These are phyloP conservation scores for Gari tellinella DNA, from an alignment of 2,888 invertebrate genomes.

Conservation along the genomic window DNA sequence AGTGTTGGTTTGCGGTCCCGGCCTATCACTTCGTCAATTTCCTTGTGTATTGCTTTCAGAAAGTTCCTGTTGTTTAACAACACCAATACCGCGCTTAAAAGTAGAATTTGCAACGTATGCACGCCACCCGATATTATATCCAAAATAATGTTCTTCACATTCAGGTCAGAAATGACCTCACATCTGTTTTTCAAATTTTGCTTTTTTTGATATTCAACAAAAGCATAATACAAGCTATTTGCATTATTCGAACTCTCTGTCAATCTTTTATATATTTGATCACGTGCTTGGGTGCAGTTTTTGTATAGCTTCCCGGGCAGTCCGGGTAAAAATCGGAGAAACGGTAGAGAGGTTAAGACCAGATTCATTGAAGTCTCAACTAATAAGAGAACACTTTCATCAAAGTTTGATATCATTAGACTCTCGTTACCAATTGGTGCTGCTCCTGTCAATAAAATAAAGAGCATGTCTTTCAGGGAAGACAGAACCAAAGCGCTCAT, in stretches of 20 bases:
- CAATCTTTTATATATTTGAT: no score
- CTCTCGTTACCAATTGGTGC: not conserved
- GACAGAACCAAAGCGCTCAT: conserved; percentile 14
- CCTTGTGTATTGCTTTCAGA: conserved; percentile 57
- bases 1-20: conserved; percentile 24
- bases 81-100: conserved; percentile 59
- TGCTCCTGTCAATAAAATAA: conserved; percentile 22
- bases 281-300: no score
- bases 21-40: conserved; percentile 57
- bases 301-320: no score
- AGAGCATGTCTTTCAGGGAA: conserved; percentile 28
- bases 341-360: conserved; percentile 14
- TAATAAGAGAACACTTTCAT: conserved; percentile 6
- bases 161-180: conserved; percentile 16
- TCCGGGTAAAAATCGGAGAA: conserved; percentile 3
- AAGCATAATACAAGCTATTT: conserved; percentile 10
- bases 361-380: conserved; percentile 13
- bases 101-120: conserved; percentile 39
- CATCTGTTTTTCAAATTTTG: conserved; percentile 13
- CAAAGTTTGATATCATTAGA: conserved; percentile 12
- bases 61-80: conserved; percentile 62
- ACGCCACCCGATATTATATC: conserved; percentile 21
- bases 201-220: conserved; percentile 6
- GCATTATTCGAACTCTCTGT: no score
- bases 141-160: conserved; percentile 26